Evolutionary conservation across 2,113 vertebrate species (phyloP), one percentile per base, ranked within the genome.

Genomic region (Erpornis zantholeuca): DNA sequence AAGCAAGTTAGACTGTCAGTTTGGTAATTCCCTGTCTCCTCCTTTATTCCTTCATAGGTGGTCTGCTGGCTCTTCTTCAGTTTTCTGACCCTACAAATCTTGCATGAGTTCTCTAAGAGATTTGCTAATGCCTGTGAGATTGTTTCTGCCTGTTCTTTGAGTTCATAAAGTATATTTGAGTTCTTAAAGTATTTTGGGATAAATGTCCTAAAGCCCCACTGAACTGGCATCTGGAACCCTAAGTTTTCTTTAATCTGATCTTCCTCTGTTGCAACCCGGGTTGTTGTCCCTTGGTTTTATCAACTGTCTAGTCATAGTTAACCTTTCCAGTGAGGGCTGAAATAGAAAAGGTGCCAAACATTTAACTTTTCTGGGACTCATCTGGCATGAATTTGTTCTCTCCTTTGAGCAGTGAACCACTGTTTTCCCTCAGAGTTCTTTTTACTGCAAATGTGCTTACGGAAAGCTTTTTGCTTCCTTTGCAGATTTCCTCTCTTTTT

Each of bases 401-500:
- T 73, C 38, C 3, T 0, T 92, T 92, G 71, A 92, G 80, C 82
- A 86, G 33, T 72, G 91, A 83, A 50, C 50, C 38, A 82, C 69
- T 81, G 38, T 86, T 95, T 95, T 86, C 38, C 64, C 88, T 92
- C 75, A 29, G 79, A 77, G 59, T 79, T 95, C 87, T 79, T 92
- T 94, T 93, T 88, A 52, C 72, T 86, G 44, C 80, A 95, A 97
- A 90, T 96, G 86, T 73, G 80, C 71, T 94, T 81, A 92, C 79
- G 88, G 80, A 95, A 97, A 92, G 90, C 92, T 92, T 94, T 82
- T 68, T 93, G 36, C 90, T 96, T 97, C 82, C 90, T 96, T 86
- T 93, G 71, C 92, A 86, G 45, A 94, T 96, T 97, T 97, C 95
- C 96, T 97, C 94, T 97, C 95, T 94, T 96, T 97, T 97, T 97